Conservation (phyloP, 2,113 vertebrate species). For the Psammodynastes pulverulentus region DNA sequence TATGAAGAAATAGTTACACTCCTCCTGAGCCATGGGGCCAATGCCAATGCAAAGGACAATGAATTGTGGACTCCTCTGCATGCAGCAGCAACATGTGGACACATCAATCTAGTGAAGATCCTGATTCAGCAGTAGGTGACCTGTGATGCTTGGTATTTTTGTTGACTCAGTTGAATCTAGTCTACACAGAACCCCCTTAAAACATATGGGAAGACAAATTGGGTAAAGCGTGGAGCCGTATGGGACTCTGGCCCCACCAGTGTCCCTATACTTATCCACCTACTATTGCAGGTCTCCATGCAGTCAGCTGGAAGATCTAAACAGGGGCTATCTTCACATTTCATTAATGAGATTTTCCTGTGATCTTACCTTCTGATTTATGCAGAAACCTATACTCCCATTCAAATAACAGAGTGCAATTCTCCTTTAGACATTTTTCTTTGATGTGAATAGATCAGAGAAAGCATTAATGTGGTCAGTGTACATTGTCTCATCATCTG, state of each 20-base stretch:
- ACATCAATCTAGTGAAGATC: constrained; percentile 91
- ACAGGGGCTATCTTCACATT: not conserved
- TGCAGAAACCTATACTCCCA: not conserved
- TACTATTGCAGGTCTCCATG: not conserved
- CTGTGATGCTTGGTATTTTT: not conserved
- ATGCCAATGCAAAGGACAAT: constrained; percentile 91
- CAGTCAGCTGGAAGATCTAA: not conserved
- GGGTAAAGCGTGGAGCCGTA: not conserved
- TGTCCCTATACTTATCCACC: not conserved
- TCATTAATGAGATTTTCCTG: not conserved
- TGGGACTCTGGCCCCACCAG: not conserved
- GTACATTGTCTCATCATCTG: not conserved
- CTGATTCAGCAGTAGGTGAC: constrained; percentile 90
- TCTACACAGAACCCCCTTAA: not conserved
- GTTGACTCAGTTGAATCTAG: not conserved
- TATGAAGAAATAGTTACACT: constrained; percentile 95
- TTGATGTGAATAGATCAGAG: not conserved
- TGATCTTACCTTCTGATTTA: not conserved
- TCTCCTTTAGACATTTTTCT: not conserved
- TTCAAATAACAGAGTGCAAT: not conserved
- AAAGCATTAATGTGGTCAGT: not conserved
- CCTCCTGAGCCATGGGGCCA: constrained; percentile 85
- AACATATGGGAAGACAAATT: not conserved
- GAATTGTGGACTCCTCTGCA: constrained; percentile 96
- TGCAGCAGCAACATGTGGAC: constrained; percentile 92